phyloP scores from a whole-genome alignment of 2,888 invertebrate species.

The Drosophila formosana region DNA sequence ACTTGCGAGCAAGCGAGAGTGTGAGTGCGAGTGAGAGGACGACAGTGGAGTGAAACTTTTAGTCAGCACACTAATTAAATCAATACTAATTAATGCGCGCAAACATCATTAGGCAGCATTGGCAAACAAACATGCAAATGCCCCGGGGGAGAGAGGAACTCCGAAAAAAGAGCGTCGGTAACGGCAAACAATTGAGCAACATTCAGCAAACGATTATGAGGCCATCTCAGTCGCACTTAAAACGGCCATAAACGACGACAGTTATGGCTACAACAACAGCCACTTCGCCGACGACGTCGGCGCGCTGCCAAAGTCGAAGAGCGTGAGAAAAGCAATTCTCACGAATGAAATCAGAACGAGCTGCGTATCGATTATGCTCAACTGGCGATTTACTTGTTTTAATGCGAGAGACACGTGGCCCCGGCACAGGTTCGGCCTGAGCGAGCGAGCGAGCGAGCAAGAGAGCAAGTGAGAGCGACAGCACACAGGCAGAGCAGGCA shows the following conservation, averaged over 20 bases:
- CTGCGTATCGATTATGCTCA: constrained; percentile 81
- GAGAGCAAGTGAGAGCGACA: constrained; percentile 28
- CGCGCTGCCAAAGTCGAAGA: constrained; percentile 67
- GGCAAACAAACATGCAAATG: constrained; percentile 61
- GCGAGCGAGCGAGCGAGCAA: constrained; percentile 15
- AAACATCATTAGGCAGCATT: constrained; percentile 62
- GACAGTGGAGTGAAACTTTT: constrained; percentile 28
- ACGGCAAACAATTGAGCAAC: constrained; percentile 78
- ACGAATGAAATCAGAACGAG: constrained; percentile 75
- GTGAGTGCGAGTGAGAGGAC: constrained; percentile 12
- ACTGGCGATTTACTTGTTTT: constrained; percentile 76
- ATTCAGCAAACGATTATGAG: constrained; percentile 85
- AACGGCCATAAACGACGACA: constrained; percentile 84
- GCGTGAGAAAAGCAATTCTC: constrained; percentile 82
- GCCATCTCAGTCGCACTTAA: constrained; percentile 85
- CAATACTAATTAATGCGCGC: constrained; percentile 72
- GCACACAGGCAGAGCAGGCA: constrained; percentile 22
- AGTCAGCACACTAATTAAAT: constrained; percentile 68
- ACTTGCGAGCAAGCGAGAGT: neutral
- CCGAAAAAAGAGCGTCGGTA: constrained; percentile 48
- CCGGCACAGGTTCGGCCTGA: constrained; percentile 47
- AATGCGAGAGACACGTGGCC: constrained; percentile 81
- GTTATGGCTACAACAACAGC: constrained; percentile 75
- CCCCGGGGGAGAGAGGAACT: constrained; percentile 14
- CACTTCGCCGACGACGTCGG: constrained; percentile 53